Evolutionary conservation across 2,888 invertebrate genomes (phyloP).

Genomic region (Heliconius cydno): DNA sequence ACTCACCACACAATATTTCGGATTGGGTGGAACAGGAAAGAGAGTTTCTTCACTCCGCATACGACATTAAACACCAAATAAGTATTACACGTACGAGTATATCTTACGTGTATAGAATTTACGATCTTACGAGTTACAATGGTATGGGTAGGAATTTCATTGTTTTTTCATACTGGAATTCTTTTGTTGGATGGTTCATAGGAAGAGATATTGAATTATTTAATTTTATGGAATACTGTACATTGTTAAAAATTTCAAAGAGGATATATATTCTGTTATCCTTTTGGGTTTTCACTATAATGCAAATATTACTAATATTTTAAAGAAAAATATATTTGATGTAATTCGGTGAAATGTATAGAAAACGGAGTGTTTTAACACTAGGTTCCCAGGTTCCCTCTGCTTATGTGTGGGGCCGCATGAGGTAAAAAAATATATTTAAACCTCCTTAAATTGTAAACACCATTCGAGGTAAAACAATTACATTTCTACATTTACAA

Average conservation of each 20-base stretch:
- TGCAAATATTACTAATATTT: not conserved
- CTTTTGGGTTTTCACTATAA: not conserved
- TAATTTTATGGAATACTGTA: constrained; percentile 1
- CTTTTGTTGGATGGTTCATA: constrained; percentile 13
- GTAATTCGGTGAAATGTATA: not conserved
- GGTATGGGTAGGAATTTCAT: constrained; percentile 17
- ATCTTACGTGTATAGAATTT: not conserved
- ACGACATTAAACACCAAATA: not conserved
- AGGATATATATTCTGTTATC: not conserved
- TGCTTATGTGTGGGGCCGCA: too few relatives aligned
- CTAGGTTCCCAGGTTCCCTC: not conserved
- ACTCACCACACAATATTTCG: too few relatives aligned
- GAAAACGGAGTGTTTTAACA: not conserved
- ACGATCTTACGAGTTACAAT: constrained; percentile 28
- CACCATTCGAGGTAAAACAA: too few relatives aligned
- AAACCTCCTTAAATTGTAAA: too few relatives aligned
- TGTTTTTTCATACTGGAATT: constrained; percentile 17
- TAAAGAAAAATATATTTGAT: too few relatives aligned
- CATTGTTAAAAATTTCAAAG: not conserved
- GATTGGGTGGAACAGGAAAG: too few relatives aligned
- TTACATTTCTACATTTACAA: too few relatives aligned
- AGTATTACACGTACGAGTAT: not conserved
- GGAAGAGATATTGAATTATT: constrained; percentile 13
- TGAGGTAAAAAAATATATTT: too few relatives aligned
- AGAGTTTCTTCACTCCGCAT: too few relatives aligned